Evolutionary conservation across 1,140 invertebrate species (phyloP), one percentile per base, ranked within the genome.

Genomic region (Streblospio benedicti): DNA sequence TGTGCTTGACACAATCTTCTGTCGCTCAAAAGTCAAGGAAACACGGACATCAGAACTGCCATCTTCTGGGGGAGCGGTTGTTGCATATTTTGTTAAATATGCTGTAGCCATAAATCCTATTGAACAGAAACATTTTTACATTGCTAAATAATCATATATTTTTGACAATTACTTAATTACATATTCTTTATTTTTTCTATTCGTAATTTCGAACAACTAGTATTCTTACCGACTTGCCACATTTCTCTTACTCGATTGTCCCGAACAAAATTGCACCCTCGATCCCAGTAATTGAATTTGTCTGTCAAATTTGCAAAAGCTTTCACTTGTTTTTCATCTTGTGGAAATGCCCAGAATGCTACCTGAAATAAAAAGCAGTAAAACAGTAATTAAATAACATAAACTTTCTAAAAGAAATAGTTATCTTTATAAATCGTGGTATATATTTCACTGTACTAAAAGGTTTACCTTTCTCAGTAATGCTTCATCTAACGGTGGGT

Each of bases 161-260:
- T n/a, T n/a, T n/a, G n/a, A n/a, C n/a, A n/a, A n/a, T n/a, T n/a
- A n/a, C n/a, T n/a, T n/a, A n/a, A n/a, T n/a, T n/a, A n/a, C n/a
- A n/a, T n/a, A n/a, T n/a, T n/a, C n/a, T n/a, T n/a, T n/a, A n/a
- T n/a, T n/a, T n/a, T n/a, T n/a, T n/a, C n/a, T n/a, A n/a, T n/a
- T n/a, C n/a, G n/a, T n/a, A n/a, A n/a, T n/a, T n/a, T n/a, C n/a
- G n/a, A n/a, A n/a, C n/a, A n/a, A n/a, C n/a, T n/a, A n/a, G n/a
- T n/a, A n/a, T n/a, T n/a, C 56, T 45, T 23, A 59, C 57, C 57
- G 52, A 59, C 57, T 59, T 59, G 57, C 57, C 44, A 59, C 57
- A 59, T 59, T 23, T 59, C 57, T 0, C 45, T 12, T 23, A 59
- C 38, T 23, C 45, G 20, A 30, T 52, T 35, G 27, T 59, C 57